These are phyloP conservation scores for Darevskia nairensis DNA, from an alignment of 2,797 vertebrate genomes.

Conservation along the genomic window DNA sequence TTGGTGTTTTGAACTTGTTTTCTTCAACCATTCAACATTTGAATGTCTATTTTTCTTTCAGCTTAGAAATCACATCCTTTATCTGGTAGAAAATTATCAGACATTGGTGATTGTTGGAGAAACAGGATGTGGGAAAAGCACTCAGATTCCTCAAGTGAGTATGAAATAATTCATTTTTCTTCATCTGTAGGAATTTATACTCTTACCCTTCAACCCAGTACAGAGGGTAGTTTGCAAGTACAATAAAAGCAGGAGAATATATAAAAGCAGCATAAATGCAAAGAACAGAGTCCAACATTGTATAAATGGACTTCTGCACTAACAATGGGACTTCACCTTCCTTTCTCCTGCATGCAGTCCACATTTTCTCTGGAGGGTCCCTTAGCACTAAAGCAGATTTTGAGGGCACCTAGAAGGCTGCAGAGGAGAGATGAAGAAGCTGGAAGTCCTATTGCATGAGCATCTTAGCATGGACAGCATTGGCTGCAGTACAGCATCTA, in stretches of 20 bases:
- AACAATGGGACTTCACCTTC: too few relatives aligned
- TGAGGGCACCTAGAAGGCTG: too few relatives aligned
- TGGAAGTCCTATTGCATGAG: too few relatives aligned
- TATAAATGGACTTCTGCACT: too few relatives aligned
- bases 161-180: background rate
- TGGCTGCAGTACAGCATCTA: too few relatives aligned
- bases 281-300: background rate
- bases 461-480: too few relatives aligned
- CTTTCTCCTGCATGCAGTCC: too few relatives aligned
- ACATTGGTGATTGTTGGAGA: conserved; percentile 97
- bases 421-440: too few relatives aligned
- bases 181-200: conserved; percentile 6
- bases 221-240: background rate
- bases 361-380: too few relatives aligned
- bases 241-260: background rate
- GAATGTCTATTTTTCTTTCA: conserved; percentile 70
- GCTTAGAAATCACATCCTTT: conserved; percentile 98
- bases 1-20: conserved; percentile 27
- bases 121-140: conserved; percentile 98
- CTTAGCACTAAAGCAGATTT: too few relatives aligned
- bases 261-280: background rate
- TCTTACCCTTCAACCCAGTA: background rate
- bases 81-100: conserved; percentile 94
- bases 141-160: conserved; percentile 95
- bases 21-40: conserved; percentile 4